Evolutionary conservation across 2,113 vertebrate genomes (phyloP).

Genomic region (Trochalopteron elliotii): DNA sequence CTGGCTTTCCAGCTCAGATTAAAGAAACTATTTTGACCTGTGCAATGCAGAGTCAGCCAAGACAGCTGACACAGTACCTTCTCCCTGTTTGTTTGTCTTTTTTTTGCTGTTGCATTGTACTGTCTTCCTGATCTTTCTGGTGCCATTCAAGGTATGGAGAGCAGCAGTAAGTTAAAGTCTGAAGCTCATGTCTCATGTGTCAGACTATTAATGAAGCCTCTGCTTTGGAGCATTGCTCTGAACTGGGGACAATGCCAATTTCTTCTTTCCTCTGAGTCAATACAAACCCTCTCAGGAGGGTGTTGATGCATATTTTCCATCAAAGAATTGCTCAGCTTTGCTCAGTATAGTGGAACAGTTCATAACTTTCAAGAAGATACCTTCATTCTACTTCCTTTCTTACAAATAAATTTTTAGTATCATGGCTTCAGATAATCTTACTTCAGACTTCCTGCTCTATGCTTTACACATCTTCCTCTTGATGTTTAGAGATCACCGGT

Average conservation of each 20-base stretch:
- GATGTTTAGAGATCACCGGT: neutral
- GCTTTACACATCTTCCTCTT: neutral
- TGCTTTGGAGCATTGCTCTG: neutral
- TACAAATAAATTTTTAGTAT: neutral
- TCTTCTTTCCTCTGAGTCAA: neutral
- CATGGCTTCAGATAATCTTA: neutral
- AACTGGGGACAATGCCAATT: rapidly evolving
- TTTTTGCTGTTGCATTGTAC: neutral
- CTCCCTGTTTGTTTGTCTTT: neutral
- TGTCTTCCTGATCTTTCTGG: neutral
- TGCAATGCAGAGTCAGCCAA: neutral
- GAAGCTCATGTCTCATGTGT: neutral
- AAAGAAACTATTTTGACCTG: neutral
- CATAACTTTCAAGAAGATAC: neutral
- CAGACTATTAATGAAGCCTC: neutral
- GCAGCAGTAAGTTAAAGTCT: neutral
- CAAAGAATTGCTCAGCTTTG: neutral
- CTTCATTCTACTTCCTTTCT: neutral
- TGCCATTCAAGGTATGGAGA: neutral
- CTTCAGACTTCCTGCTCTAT: neutral
- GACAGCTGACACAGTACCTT: neutral
- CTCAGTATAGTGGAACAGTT: neutral
- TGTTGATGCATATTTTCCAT: neutral
- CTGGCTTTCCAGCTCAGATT: neutral
- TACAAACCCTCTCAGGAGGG: neutral